Conservation (phyloP, 2,797 vertebrate species). For the Schizopygopsis malacanthus region DNA sequence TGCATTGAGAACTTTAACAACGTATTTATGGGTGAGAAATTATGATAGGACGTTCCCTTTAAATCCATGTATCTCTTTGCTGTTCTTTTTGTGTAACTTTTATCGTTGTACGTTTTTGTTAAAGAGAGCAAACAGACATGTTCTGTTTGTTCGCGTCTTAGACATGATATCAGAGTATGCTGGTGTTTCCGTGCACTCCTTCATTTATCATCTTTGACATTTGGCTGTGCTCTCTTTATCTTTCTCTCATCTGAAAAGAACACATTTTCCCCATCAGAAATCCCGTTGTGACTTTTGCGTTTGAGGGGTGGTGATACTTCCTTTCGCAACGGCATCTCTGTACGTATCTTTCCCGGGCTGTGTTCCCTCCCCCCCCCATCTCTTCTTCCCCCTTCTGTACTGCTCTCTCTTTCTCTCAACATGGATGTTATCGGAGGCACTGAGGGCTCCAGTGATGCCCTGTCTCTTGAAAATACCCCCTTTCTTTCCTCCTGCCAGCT, state of each 20-base stretch:
- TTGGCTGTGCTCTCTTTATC: conserved; percentile 81
- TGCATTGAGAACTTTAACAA: not conserved
- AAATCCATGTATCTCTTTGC: not conserved
- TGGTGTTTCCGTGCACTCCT: conserved; percentile 72
- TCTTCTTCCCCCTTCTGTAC: conserved; percentile 7
- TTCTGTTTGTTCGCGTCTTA: conserved; percentile 50
- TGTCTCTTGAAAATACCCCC: conserved; percentile 80
- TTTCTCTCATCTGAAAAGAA: conserved; percentile 82
- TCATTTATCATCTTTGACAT: conserved; percentile 85
- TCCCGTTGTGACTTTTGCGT: conserved; percentile 80
- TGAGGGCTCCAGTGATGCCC: conserved; percentile 80
- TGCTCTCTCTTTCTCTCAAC: conserved; percentile 59
- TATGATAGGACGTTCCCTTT: not conserved
- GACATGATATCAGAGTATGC: conserved; percentile 49
- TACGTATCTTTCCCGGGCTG: conserved; percentile 72
- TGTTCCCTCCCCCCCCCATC: conserved; percentile 47
- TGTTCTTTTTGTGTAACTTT: not conserved
- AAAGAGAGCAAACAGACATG: conserved; percentile 38
- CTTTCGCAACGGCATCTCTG: conserved; percentile 74
- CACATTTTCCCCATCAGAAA: conserved; percentile 85
- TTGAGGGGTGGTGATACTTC: conserved; percentile 71
- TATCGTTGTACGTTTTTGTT: conserved; percentile 34
- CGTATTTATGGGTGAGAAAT: not conserved
- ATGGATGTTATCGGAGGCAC: conserved; percentile 78
- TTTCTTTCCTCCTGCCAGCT: conserved; percentile 79